A percentile compares a stretch with the other conserved stretches of the same genome.
Evolutionary conservation across 2,888 invertebrate genomes (phyloP).

Genomic region (Lasioglossum zephyrum): DNA sequence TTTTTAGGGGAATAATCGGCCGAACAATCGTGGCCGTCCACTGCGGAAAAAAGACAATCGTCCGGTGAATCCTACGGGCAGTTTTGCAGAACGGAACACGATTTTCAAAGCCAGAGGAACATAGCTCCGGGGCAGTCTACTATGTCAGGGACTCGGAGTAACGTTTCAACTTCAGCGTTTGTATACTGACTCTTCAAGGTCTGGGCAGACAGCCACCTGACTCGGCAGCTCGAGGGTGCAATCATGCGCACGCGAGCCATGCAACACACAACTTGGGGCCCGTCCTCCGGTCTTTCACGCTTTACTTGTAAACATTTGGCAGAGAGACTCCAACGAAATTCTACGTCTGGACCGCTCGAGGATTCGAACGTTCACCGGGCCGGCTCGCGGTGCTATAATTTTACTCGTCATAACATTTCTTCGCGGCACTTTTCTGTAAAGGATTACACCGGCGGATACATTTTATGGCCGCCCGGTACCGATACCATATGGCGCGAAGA

Average conservation of each 20-base stretch:
- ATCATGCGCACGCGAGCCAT: slow-evolving; percentile 81
- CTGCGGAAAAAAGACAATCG: slow-evolving; percentile 28
- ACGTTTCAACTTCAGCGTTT: slow-evolving; percentile 70
- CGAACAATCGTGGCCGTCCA: slow-evolving; percentile 47
- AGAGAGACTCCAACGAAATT: slow-evolving; percentile 9
- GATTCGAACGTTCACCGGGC: not conserved
- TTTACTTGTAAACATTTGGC: slow-evolving; percentile 45
- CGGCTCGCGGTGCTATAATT: slow-evolving; percentile 3
- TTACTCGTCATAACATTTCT: not conserved
- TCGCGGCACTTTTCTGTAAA: not conserved
- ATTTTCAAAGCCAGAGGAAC: slow-evolving; percentile 51
- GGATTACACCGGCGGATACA: not conserved
- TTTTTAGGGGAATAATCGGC: slow-evolving; percentile 49
- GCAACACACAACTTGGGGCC: slow-evolving; percentile 43
- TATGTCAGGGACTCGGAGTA: slow-evolving; percentile 52
- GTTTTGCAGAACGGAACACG: slow-evolving; percentile 54
- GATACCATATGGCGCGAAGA: not conserved
- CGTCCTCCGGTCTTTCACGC: slow-evolving; percentile 34
- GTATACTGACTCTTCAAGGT: slow-evolving; percentile 73
- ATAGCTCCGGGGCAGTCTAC: slow-evolving; percentile 65
- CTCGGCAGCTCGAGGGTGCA: slow-evolving; percentile 77
- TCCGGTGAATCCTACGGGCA: slow-evolving; percentile 48
- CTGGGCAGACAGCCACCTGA: slow-evolving; percentile 77
- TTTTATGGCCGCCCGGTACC: not conserved
- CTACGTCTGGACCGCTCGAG: not conserved